These are phyloP conservation scores for Pachycephus smyrnensis DNA, from an alignment of 2,888 invertebrate genomes.

Conservation along the genomic window DNA sequence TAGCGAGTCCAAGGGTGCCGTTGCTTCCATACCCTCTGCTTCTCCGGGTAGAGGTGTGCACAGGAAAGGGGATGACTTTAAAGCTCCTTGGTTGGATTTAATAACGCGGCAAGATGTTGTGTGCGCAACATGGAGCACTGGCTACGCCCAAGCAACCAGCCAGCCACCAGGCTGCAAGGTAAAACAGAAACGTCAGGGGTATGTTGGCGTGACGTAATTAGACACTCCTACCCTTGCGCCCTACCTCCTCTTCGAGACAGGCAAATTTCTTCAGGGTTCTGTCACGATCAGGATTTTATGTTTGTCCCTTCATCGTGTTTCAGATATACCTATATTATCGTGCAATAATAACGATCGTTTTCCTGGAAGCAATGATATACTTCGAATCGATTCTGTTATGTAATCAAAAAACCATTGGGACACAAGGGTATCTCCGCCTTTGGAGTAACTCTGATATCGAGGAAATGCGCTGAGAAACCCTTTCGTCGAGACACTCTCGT, in stretches of 20 bases:
- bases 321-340: background rate
- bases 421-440: background rate
- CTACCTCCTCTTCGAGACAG: background rate
- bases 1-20: no score
- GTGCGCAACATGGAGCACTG: slow-evolving; percentile 7
- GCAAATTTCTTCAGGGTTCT: background rate
- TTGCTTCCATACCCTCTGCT: no score
- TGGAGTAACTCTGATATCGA: background rate
- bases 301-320: background rate
- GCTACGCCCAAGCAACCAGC: background rate
- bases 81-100: slow-evolving; percentile 22
- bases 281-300: background rate
- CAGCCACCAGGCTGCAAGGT: background rate
- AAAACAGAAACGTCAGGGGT: background rate
- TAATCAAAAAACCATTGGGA: background rate
- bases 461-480: background rate
- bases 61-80: slow-evolving; percentile 17
- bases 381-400: background rate
- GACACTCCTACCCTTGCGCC: slow-evolving; percentile 6
- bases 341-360: background rate
- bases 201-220: slow-evolving; percentile 16
- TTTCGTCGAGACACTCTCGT: background rate
- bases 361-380: background rate
- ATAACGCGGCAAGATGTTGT: slow-evolving; percentile 24
- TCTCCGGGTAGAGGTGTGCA: background rate